Evolutionary conservation across 1,140 invertebrate genomes (phyloP), one percentile per base, ranked within the genome.

Genomic region (Hycleus phaleratus): DNA sequence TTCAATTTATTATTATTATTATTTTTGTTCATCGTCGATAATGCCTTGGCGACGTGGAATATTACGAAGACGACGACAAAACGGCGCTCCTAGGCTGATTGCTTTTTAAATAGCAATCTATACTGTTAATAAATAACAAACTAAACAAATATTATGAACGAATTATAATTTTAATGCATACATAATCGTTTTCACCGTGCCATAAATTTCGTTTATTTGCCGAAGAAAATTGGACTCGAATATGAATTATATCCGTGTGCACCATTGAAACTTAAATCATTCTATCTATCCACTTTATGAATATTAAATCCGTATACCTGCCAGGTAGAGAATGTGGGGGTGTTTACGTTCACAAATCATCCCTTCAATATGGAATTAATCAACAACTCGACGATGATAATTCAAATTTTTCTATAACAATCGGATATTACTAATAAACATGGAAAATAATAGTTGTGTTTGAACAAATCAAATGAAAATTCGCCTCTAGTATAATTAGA

Each of bases 121-220:
- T 60, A 58, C 55, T 61, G 60, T 63, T 66, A 66, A 68, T 68
- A 68, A 68, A 68, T 68, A 66, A 68, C 60, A 61, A 64, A 65
- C 65, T 67, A 64, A 68, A 68, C 67, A 68, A 68, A 68, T 67
- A 67, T 68, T 68, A 67, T 65, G 67, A 65, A 67, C 61, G 59
- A 65, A 68, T 68, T 68, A 68, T 66, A 68, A 68, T 68, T 68
- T 67, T 68, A 68, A 68, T 68, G 67, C 65, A 68, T 68, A 68
- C 61, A 62, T 67, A 67, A 67, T 65, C 56, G 58, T 65, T 61
- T 62, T 60, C 54, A 59, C 56, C 45, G 56, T 47, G 59, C 49
- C 65, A 64, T 68, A 68, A 68, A 67, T 68, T 64, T 64, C 61
- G 40, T 63, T 67, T 67, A 65, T 63, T 67, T 67, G 61, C 57